phyloP scores from a whole-genome alignment of 2,797 vertebrate genomes.

The Mallotus villosus region DNA sequence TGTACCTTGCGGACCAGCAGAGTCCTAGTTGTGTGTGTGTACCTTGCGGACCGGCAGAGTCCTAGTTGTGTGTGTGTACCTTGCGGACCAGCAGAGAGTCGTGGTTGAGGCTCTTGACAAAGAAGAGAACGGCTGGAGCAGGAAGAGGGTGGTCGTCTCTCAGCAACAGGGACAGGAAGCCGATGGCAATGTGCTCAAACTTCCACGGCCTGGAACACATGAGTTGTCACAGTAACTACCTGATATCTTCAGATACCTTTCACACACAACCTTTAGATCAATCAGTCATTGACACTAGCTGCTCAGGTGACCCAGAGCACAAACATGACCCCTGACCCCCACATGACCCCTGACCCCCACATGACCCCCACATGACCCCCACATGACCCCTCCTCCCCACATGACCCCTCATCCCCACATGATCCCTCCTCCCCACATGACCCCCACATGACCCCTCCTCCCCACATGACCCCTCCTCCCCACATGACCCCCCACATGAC shows the following conservation, averaged over 20 bases:
- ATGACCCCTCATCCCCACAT: neutral
- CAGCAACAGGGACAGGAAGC: slow-evolving; percentile 90
- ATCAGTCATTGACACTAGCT: too few relatives aligned
- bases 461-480: neutral
- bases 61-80: slow-evolving; percentile 73
- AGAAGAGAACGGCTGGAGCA: slow-evolving; percentile 84
- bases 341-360: neutral
- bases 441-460: neutral
- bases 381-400: neutral
- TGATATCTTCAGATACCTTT: too few relatives aligned
- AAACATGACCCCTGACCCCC: neutral
- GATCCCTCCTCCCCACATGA: too few relatives aligned
- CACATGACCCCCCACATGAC: neutral
- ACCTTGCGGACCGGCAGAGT: slow-evolving; percentile 97
- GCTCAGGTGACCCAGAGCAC: too few relatives aligned
- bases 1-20: slow-evolving; percentile 68
- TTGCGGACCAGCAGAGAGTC: slow-evolving; percentile 96
- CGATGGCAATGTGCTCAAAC: slow-evolving; percentile 94
- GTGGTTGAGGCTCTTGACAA: slow-evolving; percentile 94
- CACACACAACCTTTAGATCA: too few relatives aligned
- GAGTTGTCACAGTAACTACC: neutral
- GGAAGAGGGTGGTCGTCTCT: slow-evolving; percentile 91
- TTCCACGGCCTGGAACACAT: slow-evolving; percentile 89
- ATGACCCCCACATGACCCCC: neutral
- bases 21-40: slow-evolving; percentile 83